Conservation (phyloP, 2,797 vertebrate genomes). For the Streptopelia turtur region DNA sequence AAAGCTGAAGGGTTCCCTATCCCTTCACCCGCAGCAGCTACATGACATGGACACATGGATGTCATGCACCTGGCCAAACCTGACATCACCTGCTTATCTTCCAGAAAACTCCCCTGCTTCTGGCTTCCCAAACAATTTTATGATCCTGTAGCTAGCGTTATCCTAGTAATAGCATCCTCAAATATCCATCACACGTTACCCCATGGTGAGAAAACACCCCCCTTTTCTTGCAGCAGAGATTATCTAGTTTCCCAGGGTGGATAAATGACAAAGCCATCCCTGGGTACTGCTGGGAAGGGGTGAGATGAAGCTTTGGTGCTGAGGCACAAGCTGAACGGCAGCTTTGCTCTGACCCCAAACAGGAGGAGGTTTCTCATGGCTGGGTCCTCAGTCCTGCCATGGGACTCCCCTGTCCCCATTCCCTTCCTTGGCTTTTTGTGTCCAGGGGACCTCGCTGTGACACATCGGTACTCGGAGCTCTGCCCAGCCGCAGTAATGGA, state of each 20-base stretch:
- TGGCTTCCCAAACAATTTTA: not conserved
- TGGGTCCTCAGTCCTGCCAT: not conserved
- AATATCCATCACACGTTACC: fast-evolving
- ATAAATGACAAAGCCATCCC: not conserved
- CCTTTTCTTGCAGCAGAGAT: not conserved
- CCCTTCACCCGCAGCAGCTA: not conserved
- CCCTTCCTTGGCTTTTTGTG: not conserved
- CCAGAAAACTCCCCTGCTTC: not conserved
- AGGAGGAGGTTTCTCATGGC: not conserved
- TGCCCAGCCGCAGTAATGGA: not conserved
- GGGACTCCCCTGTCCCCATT: not conserved
- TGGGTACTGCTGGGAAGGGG: not conserved
- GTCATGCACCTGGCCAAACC: not conserved
- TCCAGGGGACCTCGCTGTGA: not conserved
- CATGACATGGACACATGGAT: fast-evolving
- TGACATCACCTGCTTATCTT: not conserved
- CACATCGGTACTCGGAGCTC: not conserved
- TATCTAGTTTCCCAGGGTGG: not conserved
- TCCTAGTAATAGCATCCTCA: not conserved
- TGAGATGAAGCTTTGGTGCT: not conserved
- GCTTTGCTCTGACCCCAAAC: not conserved
- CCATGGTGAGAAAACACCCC: not conserved
- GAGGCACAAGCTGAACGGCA: not conserved
- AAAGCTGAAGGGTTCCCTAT: not conserved
- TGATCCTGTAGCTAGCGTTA: not conserved